Evolutionary conservation across 1,140 invertebrate species (phyloP), one percentile per base, ranked within the genome.

Genomic region (Mya arenaria): DNA sequence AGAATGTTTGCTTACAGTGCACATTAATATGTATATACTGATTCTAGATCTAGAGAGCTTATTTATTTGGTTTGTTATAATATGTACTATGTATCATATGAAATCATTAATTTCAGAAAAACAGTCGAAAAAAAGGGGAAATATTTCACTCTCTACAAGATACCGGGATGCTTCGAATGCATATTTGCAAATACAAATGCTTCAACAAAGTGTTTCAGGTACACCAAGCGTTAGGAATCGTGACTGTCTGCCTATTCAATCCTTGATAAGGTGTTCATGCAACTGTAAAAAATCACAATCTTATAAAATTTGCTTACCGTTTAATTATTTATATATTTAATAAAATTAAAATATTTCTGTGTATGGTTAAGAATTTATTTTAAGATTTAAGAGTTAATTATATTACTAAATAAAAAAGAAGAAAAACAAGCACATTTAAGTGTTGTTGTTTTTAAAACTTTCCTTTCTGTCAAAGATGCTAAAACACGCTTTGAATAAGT

Each of bases 141-240:
- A 30, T 41, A 72, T 56, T 36, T 89, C 39, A 85, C 63, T 32
- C 60, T 89, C 48, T 89, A 81, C 75, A 86, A 87, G 63, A 79
- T 68, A 62, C 82, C 84, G 36, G 87, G 88, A 19, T 84, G 82
- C 52, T 86, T 63, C n/a, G 88, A 89, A 44, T 88, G 86, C 84
- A 78, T 89, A n/a, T 55, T 89, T 52, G 36, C 60, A 13, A 55
- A 63, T 62, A 71, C 10, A 25, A 62, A 62, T 10, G 66, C 63
- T 52, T 28, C 78, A 34, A 69, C 19, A 44, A 87, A 85, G 66
- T 41, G 17, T 13, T 89, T 71, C 74, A 87, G 85, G 87, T 86
- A 66, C 80, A n/a, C 8, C 39, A 72, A 34, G 13, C 17, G 52
- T n/a, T 5, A 15, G 13, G n/a, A 39, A 32, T 23, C 63, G 34